Conservation (phyloP, 2,113 vertebrate species). For the Phalacrocorax brasilianus region DNA sequence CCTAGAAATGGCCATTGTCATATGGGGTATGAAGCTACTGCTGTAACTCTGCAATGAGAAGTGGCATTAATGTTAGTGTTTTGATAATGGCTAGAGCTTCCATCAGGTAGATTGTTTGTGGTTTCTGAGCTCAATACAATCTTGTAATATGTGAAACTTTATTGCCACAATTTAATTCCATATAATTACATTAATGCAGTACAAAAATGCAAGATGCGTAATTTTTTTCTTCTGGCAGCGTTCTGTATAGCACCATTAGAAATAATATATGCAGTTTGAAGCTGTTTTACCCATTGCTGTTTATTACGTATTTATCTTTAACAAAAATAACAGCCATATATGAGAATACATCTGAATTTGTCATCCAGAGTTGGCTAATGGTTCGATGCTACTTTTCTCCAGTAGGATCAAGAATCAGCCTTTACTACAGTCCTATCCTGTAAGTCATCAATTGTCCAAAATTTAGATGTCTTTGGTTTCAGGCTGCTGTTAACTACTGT, state of each 20-base stretch:
- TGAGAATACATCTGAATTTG: not conserved
- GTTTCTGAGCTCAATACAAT: not conserved
- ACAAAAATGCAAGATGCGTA: not conserved
- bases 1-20: not conserved
- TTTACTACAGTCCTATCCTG: not conserved
- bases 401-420: not conserved
- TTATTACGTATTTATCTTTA: not conserved
- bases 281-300: not conserved
- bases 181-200: not conserved
- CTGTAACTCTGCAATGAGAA: not conserved
- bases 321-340: not conserved
- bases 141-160: not conserved
- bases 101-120: not conserved
- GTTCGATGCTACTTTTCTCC: not conserved
- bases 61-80: not conserved
- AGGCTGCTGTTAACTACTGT: not conserved
- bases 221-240: not conserved
- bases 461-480: not conserved
- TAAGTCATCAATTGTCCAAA: not conserved
- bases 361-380: not conserved
- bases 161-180: not conserved
- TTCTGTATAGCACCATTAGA: not conserved
- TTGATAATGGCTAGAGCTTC: not conserved
- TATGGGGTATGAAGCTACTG: not conserved
- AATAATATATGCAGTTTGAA: not conserved